Base-by-base conservation (phyloP, 1,140 invertebrate species). In the Drosophila eugracilis region DNA sequence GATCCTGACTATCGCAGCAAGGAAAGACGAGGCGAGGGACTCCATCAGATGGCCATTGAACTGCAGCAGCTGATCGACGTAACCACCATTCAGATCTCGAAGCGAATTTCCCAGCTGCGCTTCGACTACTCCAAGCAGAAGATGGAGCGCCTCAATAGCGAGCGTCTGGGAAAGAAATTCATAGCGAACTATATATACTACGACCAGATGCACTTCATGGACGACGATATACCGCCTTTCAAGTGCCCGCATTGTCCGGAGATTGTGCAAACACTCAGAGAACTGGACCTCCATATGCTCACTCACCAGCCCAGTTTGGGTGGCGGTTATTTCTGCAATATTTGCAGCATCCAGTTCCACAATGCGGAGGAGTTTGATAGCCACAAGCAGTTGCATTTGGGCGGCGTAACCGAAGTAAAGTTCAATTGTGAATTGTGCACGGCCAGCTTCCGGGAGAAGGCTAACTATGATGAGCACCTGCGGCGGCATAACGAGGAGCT, bases 121-220 rank as follows among this genome's bases (percentile, higher is more conserved):
- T 91, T 91, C 21, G 89, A 91, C 30, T 91, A 91, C 50, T 90
- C 89, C 21, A 91, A 89, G 14, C 89, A 91, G 48, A 91, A 91
- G 39, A 71, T 75, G 47, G 89, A 91, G 24, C 75, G 89, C 5
- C 21, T 91, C 10, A 76, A 77, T 21, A 85, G 89, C 37, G 89
- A 91, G 6, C 81, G 79, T 0, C 58, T 62, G 17, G 79, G 78
- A 5, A 78, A 78, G n/a, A 75, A 75, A 28, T 91, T 91, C 34
- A 60, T 78, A 39, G 75, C 89, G 5, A 88, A 75, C 10, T 91
- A 90, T 14, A 88, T 77, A 10, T 91, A 91, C 36, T 91, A 91
- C 30, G 89, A 91, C 26, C 78, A 79, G 36, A 91, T 91, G 89
- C 62, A 45, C 28, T 91, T 91, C 19, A 91, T 91, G 89, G 89